Evolutionary conservation across 1,140 invertebrate species (phyloP).

Genomic region (Oryzaephilus surinamensis): DNA sequence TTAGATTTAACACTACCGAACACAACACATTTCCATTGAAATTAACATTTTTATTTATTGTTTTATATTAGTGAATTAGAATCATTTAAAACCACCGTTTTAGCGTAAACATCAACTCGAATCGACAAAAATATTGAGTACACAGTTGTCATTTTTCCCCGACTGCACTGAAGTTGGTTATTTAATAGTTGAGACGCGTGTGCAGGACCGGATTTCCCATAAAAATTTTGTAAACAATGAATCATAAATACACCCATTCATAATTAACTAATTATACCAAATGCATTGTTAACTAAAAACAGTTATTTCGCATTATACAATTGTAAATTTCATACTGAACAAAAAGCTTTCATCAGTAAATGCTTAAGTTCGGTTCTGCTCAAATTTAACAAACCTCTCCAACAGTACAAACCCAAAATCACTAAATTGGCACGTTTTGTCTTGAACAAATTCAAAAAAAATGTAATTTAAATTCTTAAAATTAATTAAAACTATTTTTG

Average conservation of each 20-base stretch:
- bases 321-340: too few relatives aligned
- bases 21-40: background rate
- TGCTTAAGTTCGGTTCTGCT: too few relatives aligned
- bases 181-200: slow-evolving; percentile 1
- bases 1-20: slow-evolving; percentile 3
- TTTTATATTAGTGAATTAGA: too few relatives aligned
- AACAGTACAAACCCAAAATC: too few relatives aligned
- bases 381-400: too few relatives aligned
- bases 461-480: too few relatives aligned
- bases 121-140: slow-evolving; percentile 1
- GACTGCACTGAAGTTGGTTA: slow-evolving; percentile 8
- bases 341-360: too few relatives aligned
- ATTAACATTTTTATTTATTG: slow-evolving; percentile 8
- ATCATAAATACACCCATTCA: background rate
- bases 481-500: too few relatives aligned
- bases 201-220: slow-evolving; percentile 5
- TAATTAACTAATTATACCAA: background rate
- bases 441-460: too few relatives aligned
- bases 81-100: slow-evolving; percentile 8
- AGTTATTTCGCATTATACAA: background rate
- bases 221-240: background rate
- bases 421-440: too few relatives aligned
- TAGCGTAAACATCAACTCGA: too few relatives aligned
- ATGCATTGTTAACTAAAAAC: background rate
- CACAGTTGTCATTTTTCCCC: slow-evolving; percentile 6